A percentile compares a stretch with the other conserved stretches of the same genome.
Conservation (phyloP, 1,140 invertebrate species). For the Lutraria rhynchaena region DNA sequence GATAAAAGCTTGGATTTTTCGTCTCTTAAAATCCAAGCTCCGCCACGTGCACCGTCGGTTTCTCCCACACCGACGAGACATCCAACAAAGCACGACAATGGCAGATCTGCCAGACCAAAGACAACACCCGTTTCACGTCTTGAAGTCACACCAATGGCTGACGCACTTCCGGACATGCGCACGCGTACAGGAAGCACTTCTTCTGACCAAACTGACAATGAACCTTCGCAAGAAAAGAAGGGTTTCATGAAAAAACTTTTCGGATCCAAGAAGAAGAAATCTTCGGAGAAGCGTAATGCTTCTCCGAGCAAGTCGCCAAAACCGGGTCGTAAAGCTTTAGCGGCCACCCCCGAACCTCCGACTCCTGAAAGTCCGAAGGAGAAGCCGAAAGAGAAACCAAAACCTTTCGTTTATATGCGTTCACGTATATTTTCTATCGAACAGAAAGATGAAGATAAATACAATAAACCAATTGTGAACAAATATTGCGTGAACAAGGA, state of each 20-base stretch:
- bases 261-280: slow-evolving; percentile 74
- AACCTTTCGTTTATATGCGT: slow-evolving; percentile 77
- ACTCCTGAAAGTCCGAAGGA: slow-evolving; percentile 61
- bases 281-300: slow-evolving; percentile 50
- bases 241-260: slow-evolving; percentile 78
- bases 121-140: slow-evolving; percentile 2
- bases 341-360: slow-evolving; percentile 50
- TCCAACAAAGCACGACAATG: slow-evolving; percentile 26
- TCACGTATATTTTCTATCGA: slow-evolving; percentile 76
- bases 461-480: slow-evolving; percentile 52
- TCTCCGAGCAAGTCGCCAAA: slow-evolving; percentile 55
- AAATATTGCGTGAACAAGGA: slow-evolving; percentile 52
- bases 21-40: slow-evolving; percentile 45
- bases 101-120: slow-evolving; percentile 11
- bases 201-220: slow-evolving; percentile 56
- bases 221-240: slow-evolving; percentile 58
- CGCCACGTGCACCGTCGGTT: slow-evolving; percentile 34
- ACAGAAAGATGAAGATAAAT: slow-evolving; percentile 75
- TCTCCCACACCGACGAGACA: slow-evolving; percentile 45
- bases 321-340: slow-evolving; percentile 49
- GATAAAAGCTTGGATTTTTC: slow-evolving; percentile 46
- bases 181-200: slow-evolving; percentile 53
- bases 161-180: slow-evolving; percentile 29
- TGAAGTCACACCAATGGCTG: slow-evolving; percentile 25
- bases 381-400: slow-evolving; percentile 65